Conservation (phyloP, 1,140 invertebrate species). For the Mycetomoellerius zeteki region DNA sequence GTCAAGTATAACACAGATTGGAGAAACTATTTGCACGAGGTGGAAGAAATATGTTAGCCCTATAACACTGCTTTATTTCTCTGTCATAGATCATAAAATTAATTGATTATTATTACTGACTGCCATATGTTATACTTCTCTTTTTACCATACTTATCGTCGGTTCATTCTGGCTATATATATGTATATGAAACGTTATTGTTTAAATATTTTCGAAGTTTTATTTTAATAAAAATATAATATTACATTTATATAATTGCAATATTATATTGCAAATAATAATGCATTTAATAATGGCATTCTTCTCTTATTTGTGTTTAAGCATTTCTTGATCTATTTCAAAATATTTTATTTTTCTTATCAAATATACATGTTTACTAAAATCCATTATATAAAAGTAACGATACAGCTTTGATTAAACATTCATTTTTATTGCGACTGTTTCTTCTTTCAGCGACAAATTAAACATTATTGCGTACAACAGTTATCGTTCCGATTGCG, state of each 20-base stretch:
- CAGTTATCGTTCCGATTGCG: not conserved
- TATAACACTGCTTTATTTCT: not conserved
- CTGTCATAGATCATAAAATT: slow-evolving; percentile 17
- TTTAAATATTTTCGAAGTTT: not conserved
- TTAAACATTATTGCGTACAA: not conserved
- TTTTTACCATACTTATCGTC: not conserved
- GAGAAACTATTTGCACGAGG: slow-evolving; percentile 21
- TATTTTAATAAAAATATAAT: not conserved
- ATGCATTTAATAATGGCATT: too few relatives aligned
- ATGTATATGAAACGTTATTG: not conserved
- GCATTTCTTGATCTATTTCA: too few relatives aligned
- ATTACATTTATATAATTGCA: not conserved
- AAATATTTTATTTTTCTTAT: not conserved
- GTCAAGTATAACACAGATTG: slow-evolving; percentile 1
- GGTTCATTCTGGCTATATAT: not conserved
- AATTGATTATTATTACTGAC: slow-evolving; percentile 2
- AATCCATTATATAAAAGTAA: not conserved
- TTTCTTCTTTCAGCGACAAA: not conserved
- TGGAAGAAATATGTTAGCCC: not conserved
- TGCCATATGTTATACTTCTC: not conserved
- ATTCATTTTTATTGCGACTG: not conserved
- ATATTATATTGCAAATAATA: too few relatives aligned
- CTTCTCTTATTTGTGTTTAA: too few relatives aligned
- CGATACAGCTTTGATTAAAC: not conserved
- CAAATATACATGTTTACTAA: not conserved